Evolutionary conservation across 2,797 vertebrate genomes (phyloP).

Genomic region (Monodelphis domestica): DNA sequence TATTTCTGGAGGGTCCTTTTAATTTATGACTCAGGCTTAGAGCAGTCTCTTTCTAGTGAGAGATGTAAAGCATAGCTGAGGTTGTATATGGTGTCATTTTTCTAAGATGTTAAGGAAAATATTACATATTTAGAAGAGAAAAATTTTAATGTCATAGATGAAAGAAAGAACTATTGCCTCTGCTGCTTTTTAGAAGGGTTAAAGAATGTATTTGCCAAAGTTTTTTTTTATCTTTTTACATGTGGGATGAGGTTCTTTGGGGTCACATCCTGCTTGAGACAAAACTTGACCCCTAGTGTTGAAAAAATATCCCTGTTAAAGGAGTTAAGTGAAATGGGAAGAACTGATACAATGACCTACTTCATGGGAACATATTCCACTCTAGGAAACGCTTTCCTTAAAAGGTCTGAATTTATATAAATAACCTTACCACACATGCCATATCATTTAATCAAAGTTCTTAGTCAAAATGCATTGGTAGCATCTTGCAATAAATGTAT

Average conservation of each 20-base stretch:
- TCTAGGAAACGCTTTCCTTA: not conserved
- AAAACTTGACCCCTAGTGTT: slow-evolving; percentile 64
- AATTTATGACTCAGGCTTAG: not conserved
- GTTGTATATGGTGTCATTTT: not conserved
- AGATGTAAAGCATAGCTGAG: not conserved
- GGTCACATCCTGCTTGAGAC: slow-evolving; percentile 54
- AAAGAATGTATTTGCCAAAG: slow-evolving; percentile 18
- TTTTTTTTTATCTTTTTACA: slow-evolving; percentile 39
- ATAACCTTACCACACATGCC: not conserved
- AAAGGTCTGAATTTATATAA: not conserved
- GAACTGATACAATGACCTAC: slow-evolving; percentile 46
- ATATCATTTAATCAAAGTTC: not conserved
- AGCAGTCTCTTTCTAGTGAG: not conserved
- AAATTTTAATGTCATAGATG: not conserved
- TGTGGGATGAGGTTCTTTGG: not conserved
- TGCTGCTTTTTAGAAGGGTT: not conserved
- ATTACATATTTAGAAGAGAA: not conserved
- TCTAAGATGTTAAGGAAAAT: not conserved
- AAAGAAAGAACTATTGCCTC: not conserved
- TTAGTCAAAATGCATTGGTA: not conserved
- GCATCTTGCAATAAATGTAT: not conserved
- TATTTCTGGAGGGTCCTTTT: not conserved
- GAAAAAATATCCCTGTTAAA: slow-evolving; percentile 45
- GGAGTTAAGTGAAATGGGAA: slow-evolving; percentile 29
- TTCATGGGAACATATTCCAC: slow-evolving; percentile 14